Evolutionary conservation across 2,113 vertebrate species (phyloP).

Genomic region (Dicrurus megarhynchus): DNA sequence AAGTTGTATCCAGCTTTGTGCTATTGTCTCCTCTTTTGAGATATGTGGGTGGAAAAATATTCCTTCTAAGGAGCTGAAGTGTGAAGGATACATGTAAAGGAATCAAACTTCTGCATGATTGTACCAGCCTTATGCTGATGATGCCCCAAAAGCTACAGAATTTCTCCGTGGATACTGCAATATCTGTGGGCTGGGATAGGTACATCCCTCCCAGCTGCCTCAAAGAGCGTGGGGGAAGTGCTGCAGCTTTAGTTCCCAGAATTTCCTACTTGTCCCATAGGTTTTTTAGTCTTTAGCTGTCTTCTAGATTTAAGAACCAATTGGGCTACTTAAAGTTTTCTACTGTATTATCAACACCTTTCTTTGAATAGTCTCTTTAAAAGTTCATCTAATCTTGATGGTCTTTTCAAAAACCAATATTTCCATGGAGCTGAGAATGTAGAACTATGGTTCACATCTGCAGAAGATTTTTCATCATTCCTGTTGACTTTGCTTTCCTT

Average conservation of each 20-base stretch:
- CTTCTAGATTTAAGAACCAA: background rate
- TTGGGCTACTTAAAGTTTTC: background rate
- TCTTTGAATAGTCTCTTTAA: background rate
- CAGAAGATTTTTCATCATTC: background rate
- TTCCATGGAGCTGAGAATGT: background rate
- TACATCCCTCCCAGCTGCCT: constrained; percentile 19
- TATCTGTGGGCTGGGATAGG: constrained; percentile 23
- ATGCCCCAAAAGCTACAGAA: constrained; percentile 65
- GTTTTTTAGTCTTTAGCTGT: background rate
- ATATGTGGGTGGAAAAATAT: background rate
- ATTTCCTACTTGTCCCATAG: background rate
- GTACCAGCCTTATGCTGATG: constrained; percentile 25
- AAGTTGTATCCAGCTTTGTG: background rate
- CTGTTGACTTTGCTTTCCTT: background rate
- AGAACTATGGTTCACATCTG: background rate
- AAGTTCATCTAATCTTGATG: constrained; percentile 23
- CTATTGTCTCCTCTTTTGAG: constrained; percentile 1
- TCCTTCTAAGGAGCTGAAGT: background rate
- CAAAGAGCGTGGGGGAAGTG: background rate
- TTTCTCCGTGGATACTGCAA: constrained; percentile 44
- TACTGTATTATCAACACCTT: background rate
- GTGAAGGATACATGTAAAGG: constrained; percentile 3
- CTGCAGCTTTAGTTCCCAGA: constrained; percentile 7
- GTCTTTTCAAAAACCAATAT: background rate
- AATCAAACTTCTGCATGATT: background rate